These are phyloP conservation scores for Glaucidium brasilianum DNA, from an alignment of 2,113 vertebrate species.

Conservation along the genomic window DNA sequence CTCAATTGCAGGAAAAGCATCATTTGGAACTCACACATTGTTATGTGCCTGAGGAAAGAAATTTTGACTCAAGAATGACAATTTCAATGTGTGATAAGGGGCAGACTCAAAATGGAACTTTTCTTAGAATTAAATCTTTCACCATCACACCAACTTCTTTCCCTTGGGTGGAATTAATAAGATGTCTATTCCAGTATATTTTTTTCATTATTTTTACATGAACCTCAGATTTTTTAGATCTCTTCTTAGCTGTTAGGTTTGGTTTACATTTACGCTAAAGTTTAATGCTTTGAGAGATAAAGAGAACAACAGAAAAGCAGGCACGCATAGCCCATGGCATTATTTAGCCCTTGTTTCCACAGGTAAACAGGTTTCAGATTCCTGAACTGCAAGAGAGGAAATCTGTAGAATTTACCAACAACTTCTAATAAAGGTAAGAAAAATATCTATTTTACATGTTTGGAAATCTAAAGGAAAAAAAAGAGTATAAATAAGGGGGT, in stretches of 20 bases:
- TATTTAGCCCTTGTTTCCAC: neutral
- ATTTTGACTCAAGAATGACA: neutral
- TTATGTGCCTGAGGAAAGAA: neutral
- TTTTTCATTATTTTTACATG: neutral
- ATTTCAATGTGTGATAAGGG: neutral
- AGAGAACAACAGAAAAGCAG: neutral
- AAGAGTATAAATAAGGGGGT: fast-evolving
- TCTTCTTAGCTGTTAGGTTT: neutral
- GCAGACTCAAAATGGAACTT: neutral
- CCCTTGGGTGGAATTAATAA: neutral
- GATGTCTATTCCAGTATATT: neutral
- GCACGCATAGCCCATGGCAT: neutral
- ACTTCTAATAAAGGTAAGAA: neutral
- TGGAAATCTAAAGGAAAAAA: neutral
- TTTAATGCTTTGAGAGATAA: neutral
- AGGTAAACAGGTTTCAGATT: neutral
- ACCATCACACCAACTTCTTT: neutral
- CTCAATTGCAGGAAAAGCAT: neutral
- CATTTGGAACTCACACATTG: neutral
- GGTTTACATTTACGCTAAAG: neutral
- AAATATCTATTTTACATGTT: neutral
- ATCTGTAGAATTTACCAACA: neutral
- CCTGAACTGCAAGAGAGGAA: neutral
- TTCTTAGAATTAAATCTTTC: neutral
- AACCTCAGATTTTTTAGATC: neutral